Percentiles rank a stretch among this genome's conserved stretches.
Evolutionary conservation across 2,113 vertebrate species (phyloP).

Genomic region (Tonatia bakeri): DNA sequence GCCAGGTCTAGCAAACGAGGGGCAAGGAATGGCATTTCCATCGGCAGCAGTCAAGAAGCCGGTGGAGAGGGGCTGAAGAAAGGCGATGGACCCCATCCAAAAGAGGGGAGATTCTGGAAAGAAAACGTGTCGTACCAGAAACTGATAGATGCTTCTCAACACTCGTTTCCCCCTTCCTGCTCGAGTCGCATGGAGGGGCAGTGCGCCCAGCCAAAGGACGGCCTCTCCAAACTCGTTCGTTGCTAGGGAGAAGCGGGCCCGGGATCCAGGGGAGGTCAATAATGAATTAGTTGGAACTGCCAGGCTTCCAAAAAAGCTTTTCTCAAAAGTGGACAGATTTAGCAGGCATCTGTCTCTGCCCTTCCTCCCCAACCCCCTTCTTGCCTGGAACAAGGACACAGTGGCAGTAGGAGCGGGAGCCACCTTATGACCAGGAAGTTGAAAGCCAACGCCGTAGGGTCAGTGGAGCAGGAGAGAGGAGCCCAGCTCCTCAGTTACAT

Average conservation of each 20-base stretch:
- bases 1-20: neutral
- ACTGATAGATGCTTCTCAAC: neutral
- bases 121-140: neutral
- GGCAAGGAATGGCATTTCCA: neutral
- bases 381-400: neutral
- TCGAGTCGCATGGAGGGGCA: neutral
- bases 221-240: neutral
- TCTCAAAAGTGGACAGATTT: neutral
- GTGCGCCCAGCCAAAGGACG: neutral
- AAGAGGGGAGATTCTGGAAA: neutral
- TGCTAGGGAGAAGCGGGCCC: neutral
- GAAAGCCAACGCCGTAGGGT: neutral
- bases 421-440: neutral
- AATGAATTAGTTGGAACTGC: neutral
- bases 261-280: neutral
- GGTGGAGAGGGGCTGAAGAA: neutral
- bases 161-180: neutral
- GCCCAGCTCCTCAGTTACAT: neutral
- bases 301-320: neutral
- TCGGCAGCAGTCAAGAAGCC: neutral
- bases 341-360: neutral
- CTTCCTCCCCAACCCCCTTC: neutral
- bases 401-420: neutral
- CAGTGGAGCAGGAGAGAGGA: neutral
- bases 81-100: neutral